Conservation (phyloP, 2,113 vertebrate species). For the Rousettus leschenaultii region DNA sequence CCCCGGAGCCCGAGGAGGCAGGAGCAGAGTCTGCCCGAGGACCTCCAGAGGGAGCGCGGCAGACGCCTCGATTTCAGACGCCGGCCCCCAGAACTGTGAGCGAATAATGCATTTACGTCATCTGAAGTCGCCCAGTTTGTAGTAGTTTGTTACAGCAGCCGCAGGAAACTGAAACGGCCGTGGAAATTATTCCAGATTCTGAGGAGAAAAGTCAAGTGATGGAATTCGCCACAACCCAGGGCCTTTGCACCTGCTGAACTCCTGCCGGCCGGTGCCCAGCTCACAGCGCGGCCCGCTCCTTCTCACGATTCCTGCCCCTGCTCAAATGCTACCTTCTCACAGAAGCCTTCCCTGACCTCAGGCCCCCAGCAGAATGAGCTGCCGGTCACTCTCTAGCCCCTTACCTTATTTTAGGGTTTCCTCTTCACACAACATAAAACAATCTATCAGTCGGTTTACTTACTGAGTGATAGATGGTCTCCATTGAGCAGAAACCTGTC, state of each 20-base stretch:
- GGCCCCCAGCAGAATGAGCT: neutral
- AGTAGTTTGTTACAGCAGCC: neutral
- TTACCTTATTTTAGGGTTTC: neutral
- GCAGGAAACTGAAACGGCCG: neutral
- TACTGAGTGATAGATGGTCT: rapidly evolving
- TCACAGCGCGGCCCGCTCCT: neutral
- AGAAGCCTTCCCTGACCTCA: neutral
- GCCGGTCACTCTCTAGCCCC: neutral
- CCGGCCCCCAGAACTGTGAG: neutral
- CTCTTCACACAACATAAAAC: neutral
- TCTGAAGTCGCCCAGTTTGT: neutral
- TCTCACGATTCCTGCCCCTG: neutral
- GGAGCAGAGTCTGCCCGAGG: neutral
- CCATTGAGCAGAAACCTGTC: neutral
- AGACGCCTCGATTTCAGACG: too few relatives aligned
- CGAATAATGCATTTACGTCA: neutral
- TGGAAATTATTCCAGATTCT: neutral
- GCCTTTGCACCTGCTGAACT: neutral
- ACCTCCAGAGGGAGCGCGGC: neutral
- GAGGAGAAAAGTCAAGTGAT: neutral
- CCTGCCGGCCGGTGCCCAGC: neutral
- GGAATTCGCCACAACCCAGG: neutral
- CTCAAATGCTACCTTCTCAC: neutral
- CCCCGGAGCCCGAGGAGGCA: neutral
- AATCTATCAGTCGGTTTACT: neutral